phyloP scores from a whole-genome alignment of 1,140 invertebrate genomes.

The Sitobion miscanthi region DNA sequence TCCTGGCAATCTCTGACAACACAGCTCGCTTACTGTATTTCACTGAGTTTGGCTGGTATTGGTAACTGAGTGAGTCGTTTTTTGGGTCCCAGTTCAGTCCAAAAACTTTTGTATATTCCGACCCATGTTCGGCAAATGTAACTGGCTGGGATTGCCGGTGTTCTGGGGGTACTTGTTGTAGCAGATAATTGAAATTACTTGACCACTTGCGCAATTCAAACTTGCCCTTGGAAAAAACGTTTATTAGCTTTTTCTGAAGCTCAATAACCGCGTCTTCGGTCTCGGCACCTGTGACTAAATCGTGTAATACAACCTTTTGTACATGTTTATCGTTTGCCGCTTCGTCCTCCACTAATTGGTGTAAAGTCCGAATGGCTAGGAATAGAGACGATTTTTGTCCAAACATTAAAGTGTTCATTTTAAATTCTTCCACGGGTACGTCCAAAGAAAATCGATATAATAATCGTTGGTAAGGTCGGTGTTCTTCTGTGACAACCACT shows the following conservation, averaged over 20 bases:
- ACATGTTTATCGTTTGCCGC: constrained; percentile 58
- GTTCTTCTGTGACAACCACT: constrained; percentile 14
- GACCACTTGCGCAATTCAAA: constrained; percentile 58
- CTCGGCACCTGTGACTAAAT: constrained; percentile 11
- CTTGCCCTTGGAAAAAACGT: constrained; percentile 56
- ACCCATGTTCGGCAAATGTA: neutral
- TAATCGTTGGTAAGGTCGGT: constrained; percentile 59
- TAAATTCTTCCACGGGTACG: constrained; percentile 54
- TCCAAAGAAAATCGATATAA: constrained; percentile 59
- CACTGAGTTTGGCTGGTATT: neutral
- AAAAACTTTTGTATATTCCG: constrained; percentile 12
- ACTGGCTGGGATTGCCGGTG: neutral
- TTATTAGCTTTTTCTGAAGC: constrained; percentile 18
- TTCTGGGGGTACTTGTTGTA: constrained; percentile 14
- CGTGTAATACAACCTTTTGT: constrained; percentile 50
- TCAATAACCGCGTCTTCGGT: neutral
- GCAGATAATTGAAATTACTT: constrained; percentile 32
- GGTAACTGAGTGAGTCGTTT: constrained; percentile 19
- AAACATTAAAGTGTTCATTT: constrained; percentile 61
- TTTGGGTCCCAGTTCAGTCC: constrained; percentile 50
- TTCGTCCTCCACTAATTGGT: constrained; percentile 61
- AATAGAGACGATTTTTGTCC: constrained; percentile 61
- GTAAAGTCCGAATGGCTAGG: constrained; percentile 60
- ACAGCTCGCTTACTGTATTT: constrained; percentile 58
- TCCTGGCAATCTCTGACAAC: constrained; percentile 57